Percentiles rank a stretch among this genome's conserved stretches.
Conservation (phyloP, 2,888 invertebrate species). For the Tiliacea aurago region DNA sequence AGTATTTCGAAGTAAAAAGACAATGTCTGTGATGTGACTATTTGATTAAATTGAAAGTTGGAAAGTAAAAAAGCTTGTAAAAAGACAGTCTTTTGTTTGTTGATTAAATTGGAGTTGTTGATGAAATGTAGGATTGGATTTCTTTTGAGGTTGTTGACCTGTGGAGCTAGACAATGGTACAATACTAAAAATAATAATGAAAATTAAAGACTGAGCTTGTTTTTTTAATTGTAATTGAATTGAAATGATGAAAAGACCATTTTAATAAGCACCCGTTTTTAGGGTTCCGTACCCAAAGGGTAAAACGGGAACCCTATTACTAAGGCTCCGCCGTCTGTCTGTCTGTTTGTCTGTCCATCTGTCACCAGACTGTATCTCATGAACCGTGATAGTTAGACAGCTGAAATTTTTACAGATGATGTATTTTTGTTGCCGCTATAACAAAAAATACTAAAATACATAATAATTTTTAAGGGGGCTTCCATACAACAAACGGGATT, state of each 20-base stretch:
- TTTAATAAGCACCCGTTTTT: background rate
- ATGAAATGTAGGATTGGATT: slow-evolving; percentile 48
- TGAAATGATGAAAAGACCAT: background rate
- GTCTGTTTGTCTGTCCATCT: too few relatives aligned
- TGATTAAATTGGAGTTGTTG: slow-evolving; percentile 56
- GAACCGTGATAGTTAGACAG: too few relatives aligned
- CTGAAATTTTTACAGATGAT: too few relatives aligned
- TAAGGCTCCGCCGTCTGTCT: too few relatives aligned
- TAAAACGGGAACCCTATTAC: too few relatives aligned
- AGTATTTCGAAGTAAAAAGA: slow-evolving; percentile 34
- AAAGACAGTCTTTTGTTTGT: slow-evolving; percentile 47
- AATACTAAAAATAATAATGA: slow-evolving; percentile 5
- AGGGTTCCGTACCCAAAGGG: too few relatives aligned
- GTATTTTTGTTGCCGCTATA: too few relatives aligned
- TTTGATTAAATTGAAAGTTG: slow-evolving; percentile 57
- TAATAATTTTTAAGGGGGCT: too few relatives aligned
- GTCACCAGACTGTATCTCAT: too few relatives aligned
- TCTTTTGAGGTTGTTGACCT: slow-evolving; percentile 28
- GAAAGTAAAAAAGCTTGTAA: slow-evolving; percentile 15
- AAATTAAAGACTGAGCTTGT: slow-evolving; percentile 17
- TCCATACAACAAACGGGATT: too few relatives aligned
- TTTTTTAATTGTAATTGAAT: slow-evolving; percentile 34
- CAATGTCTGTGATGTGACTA: slow-evolving; percentile 41
- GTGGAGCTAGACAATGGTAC: slow-evolving; percentile 14
- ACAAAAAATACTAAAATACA: too few relatives aligned